These are phyloP conservation scores for Pseudomyrmex pallidus DNA, from an alignment of 1,140 invertebrate genomes.

Conservation along the genomic window DNA sequence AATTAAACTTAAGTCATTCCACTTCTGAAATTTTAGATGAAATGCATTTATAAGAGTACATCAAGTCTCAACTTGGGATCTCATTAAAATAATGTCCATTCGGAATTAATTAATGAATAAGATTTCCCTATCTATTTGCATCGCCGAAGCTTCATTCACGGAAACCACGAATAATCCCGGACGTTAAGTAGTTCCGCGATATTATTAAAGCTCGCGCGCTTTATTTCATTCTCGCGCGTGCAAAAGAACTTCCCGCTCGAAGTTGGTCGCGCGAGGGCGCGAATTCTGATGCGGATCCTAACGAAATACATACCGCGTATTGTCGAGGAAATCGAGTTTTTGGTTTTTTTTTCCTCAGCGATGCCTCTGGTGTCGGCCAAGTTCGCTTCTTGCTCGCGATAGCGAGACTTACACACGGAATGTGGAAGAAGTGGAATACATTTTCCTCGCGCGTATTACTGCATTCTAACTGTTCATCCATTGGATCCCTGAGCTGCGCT, in stretches of 20 bases:
- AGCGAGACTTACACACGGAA: slow-evolving; percentile 49
- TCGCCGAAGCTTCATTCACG: slow-evolving; percentile 35
- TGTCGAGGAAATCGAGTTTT: slow-evolving; percentile 10
- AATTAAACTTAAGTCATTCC: slow-evolving; percentile 42
- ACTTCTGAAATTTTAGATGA: slow-evolving; percentile 43
- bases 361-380: slow-evolving; percentile 31
- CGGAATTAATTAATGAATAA: slow-evolving; percentile 48
- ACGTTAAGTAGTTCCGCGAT: slow-evolving; percentile 28
- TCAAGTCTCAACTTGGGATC: slow-evolving; percentile 29
- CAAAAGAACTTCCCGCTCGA: no score
- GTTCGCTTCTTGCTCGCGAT: slow-evolving; percentile 47
- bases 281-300: neutral
- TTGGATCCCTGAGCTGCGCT: slow-evolving; percentile 57
- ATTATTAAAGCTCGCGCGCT: slow-evolving; percentile 8
- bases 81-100: slow-evolving; percentile 49
- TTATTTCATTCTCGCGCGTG: neutral
- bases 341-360: slow-evolving; percentile 5
- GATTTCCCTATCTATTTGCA: slow-evolving; percentile 41
- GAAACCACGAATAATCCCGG: slow-evolving; percentile 33
- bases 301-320: slow-evolving; percentile 21
- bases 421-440: slow-evolving; percentile 59
- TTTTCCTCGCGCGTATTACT: slow-evolving; percentile 57
- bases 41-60: slow-evolving; percentile 30
- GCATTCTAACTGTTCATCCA: slow-evolving; percentile 65
- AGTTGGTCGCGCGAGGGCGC: neutral